Base-by-base conservation (phyloP, 2,888 invertebrate genomes). In the Cataglyphis cursor region DNA sequence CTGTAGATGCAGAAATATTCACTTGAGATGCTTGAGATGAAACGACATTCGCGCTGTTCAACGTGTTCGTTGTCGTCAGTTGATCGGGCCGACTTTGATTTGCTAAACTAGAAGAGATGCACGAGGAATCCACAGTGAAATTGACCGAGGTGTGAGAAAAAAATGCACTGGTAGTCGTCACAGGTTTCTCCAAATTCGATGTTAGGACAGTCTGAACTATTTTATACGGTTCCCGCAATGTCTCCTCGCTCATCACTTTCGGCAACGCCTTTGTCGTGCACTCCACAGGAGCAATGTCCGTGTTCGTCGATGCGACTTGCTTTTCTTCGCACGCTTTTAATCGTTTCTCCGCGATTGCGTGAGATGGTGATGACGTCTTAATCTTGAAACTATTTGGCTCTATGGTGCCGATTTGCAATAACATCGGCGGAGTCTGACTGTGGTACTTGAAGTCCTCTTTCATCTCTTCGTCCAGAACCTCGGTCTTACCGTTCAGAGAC, bases 401-500 rank as follows among this genome's bases (percentile, higher is more conserved):
- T 66, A 95, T 94, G 0, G 94, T 65, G 2, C 95, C 95, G 18
- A 95, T 95, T 85, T 95, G 95, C 1, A 95, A 62, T 12, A 95
- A 82, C 95, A 95, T 94, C 31, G 95, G 95, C 4, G 95, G 95
- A 10, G 95, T 95, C 65, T 95, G 95, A 87, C 94, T 95, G 44
- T 93, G 94, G 57, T 94, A 94, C 59, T 94, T 94, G 62, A 94
- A 93, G 54, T 95, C 95, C n/a, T 95, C 95, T 64, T 95, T 95
- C 93, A 95, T 95, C 85, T 96, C 96, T 81, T 96, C 96, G 72
- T 96, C 96, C 10, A 95, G 93, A 0, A 96, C 96, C 90, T 96
- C 96, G 0, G 95, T 95, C 66, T 96, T 95, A 9, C 96, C 96
- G 86, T 96, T 96, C 10, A 96, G 92, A 5, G 96, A 96, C 0